Evolutionary conservation across 1,140 invertebrate genomes (phyloP), one percentile per base, ranked within the genome.

Genomic region (Trypoxylus dichotomus): DNA sequence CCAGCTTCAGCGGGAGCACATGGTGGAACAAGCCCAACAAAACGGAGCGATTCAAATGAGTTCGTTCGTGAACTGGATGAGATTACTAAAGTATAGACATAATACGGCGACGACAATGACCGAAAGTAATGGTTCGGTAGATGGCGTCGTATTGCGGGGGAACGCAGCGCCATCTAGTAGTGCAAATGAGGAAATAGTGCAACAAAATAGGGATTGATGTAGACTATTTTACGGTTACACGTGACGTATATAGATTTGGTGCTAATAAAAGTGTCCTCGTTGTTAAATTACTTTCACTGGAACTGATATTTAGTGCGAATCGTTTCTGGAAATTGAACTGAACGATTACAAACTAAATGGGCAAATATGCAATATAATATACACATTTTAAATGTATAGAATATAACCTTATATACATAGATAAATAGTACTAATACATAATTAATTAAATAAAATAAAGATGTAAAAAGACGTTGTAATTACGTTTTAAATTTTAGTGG

Each of bases 21-120:
- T 86, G 84, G 79, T 86, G 60, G 83, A 88, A 80, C 87, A 89
- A 83, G 83, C 87, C 60, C 87, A 88, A 85, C 78, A 83, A 79
- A 77, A 82, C 80, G 72, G 84, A 42, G 86, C 90, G 21, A 81
- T 88, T 75, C 84, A 86, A 72, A 82, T 86, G 79, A 91, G 91
- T 76, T 90, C 91, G 0, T 85, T 93, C 3, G 90, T 91, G 15
- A 92, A 91, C 41, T 94, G 93, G 93, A 90, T 94, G 88, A 88
- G 93, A 11, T 86, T 94, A 21, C 86, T 93, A 42, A 89, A 91
- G 41, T 87, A 91, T 58, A 88, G 91, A 37, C 75, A 87, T 82
- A 2, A 83, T 84, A 83, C 83, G 8, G 82, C 85, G 21, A 37
- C 72, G 6, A 41, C 73, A 5, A 60, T 74, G 25, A 42, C 27